Percentiles rank a stretch among this genome's conserved stretches.
These are phyloP conservation scores for Zosterops hypoxanthus DNA, from an alignment of 2,113 vertebrate genomes.

Conservation along the genomic window DNA sequence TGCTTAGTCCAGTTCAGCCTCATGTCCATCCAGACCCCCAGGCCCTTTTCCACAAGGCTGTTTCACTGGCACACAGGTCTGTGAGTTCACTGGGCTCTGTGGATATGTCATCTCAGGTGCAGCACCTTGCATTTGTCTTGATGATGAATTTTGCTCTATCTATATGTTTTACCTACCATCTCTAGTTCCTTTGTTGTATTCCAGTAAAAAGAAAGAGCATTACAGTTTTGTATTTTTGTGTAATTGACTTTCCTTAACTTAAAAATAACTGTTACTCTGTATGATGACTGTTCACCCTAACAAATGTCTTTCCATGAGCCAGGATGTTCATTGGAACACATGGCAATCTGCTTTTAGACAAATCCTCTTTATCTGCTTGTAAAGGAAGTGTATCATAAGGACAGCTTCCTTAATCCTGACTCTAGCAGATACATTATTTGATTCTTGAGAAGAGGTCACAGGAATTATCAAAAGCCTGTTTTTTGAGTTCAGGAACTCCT, in stretches of 20 bases:
- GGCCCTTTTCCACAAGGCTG: not conserved
- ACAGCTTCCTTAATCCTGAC: slow-evolving; percentile 27
- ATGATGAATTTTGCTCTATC: not conserved
- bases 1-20: not conserved
- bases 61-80: not conserved
- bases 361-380: slow-evolving; percentile 2
- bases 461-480: not conserved
- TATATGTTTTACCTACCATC: not conserved
- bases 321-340: not conserved
- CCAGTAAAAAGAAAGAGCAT: not conserved
- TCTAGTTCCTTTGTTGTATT: not conserved
- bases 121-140: not conserved
- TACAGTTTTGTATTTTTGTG: not conserved
- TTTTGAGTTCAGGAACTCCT: not conserved
- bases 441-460: slow-evolving; percentile 1
- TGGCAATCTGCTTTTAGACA: not conserved
- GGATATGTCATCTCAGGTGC: not conserved
- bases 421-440: not conserved
- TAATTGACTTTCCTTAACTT: not conserved
- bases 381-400: slow-evolving; percentile 22
- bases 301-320: not conserved
- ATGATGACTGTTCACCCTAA: not conserved
- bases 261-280: not conserved
- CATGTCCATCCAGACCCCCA: not conserved
- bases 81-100: not conserved